phyloP scores from a whole-genome alignment of 2,888 invertebrate species.

The Mystacides longicornis region DNA sequence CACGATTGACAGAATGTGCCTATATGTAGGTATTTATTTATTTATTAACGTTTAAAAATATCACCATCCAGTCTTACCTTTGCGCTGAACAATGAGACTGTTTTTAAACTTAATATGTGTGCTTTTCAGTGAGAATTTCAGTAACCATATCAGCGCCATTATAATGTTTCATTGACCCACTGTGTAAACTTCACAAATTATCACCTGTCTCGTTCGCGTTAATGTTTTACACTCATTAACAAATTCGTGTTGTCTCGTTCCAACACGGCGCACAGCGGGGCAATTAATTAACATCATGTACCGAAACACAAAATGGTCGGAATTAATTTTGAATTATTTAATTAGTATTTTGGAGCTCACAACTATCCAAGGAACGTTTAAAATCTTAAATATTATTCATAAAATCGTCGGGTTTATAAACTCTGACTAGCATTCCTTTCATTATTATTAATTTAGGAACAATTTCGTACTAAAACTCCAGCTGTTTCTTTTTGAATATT shows the following conservation, averaged over 20 bases:
- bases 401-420: too few relatives aligned
- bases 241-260: conserved; percentile 1
- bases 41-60: too few relatives aligned
- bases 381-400: background rate
- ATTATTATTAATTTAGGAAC: too few relatives aligned
- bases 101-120: too few relatives aligned
- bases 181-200: conserved; percentile 2
- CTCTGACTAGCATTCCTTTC: too few relatives aligned
- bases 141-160: background rate
- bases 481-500: too few relatives aligned
- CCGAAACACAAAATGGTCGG: background rate
- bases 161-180: background rate
- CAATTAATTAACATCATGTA: conserved; percentile 5
- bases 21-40: too few relatives aligned
- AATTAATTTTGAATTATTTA: conserved; percentile 2
- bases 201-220: conserved; percentile 2
- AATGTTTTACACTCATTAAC: conserved; percentile 3
- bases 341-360: background rate
- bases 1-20: too few relatives aligned
- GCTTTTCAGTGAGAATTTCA: too few relatives aligned
- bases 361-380: background rate
- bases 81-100: too few relatives aligned
- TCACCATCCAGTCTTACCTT: too few relatives aligned
- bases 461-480: too few relatives aligned
- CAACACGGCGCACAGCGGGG: conserved; percentile 1